phyloP scores from a whole-genome alignment of 1,140 invertebrate genomes.

The Drosophila chauvacae region DNA sequence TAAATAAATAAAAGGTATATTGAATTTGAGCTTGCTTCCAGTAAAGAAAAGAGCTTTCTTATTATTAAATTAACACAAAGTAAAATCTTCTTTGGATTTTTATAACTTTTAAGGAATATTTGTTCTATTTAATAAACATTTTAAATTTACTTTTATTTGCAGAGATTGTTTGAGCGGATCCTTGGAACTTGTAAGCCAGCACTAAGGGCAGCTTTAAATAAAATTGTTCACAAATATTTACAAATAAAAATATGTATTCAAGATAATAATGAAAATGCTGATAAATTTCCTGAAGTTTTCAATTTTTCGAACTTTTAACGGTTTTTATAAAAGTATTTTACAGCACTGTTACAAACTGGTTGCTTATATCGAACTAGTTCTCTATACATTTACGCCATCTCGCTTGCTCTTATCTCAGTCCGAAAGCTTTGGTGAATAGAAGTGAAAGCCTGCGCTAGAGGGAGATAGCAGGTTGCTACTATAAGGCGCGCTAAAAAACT shows the following conservation, averaged over 20 bases:
- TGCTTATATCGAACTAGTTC: not conserved
- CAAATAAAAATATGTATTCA: conserved; percentile 8
- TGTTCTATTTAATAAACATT: not conserved
- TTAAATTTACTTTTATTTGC: conserved; percentile 14
- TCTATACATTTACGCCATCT: not conserved
- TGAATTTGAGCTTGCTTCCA: too few relatives aligned
- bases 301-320: conserved; percentile 19
- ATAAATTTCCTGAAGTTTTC: not conserved
- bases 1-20: not conserved
- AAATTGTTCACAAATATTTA: conserved; percentile 1
- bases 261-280: not conserved
- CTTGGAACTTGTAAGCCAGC: not conserved
- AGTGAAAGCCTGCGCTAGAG: not conserved
- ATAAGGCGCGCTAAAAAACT: not conserved
- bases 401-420: conserved; percentile 6
- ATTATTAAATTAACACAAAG: not conserved
- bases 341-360: conserved; percentile 37
- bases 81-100: not conserved
- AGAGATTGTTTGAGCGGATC: conserved; percentile 60
- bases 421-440: too few relatives aligned
- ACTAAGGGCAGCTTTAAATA: not conserved
- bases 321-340: not conserved
- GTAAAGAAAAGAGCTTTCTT: not conserved
- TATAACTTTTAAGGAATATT: not conserved
- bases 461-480: not conserved